Base-by-base conservation (phyloP, 30 jellyfish, hydroid and myxozoan genomes). In the Cassiopea andromeda region DNA sequence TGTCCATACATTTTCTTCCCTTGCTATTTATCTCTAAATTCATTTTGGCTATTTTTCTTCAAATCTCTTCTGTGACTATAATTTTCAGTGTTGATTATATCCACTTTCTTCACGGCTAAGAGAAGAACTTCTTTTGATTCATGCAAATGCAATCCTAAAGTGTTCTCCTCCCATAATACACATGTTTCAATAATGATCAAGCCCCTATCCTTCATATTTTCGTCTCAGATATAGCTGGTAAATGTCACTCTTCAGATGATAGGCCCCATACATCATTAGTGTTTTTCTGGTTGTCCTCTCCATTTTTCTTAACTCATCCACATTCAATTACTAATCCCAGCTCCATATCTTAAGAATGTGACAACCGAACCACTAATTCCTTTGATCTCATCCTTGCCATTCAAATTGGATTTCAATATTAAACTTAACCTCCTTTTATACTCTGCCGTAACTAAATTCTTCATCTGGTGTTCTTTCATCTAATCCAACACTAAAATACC, bases 1-100 rank as follows among this genome's bases (percentile, higher is more conserved):
- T 81, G 90, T 16, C 90, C 90, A 66, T 81, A 44, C 90, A 81
- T 60, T 64, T 45, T 81, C 71, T 81, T 81, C 46, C 64, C 90
- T 10, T 81, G 70, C 90, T 81, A 81, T 81, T n/a, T 68, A 12
- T 27, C n/a, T 60, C 49, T 45, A 13, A 45, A 7, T 71, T 64
- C 81, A 67, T 61, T 81, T 72, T 45, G 70, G 47, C 67, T 46
- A 27, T 17, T 27, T 47, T 49, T 81, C 27, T 60, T 81, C 48
- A 81, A 81, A 9, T 69, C 90, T 5, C 67, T 48, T 49, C 16
- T 64, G 7, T 66, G 71, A 49, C 19, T 46, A 13, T 38, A 12
- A 50, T 64, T 46, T 60, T 61, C 90, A 19, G 90, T 81, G 46
- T 81, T 45, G 48, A 61, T 64, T 1, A 64, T 60, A 44, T 81